Evolutionary conservation across 1,140 invertebrate species (phyloP).

Genomic region (Thaumetopoea pityocampa): DNA sequence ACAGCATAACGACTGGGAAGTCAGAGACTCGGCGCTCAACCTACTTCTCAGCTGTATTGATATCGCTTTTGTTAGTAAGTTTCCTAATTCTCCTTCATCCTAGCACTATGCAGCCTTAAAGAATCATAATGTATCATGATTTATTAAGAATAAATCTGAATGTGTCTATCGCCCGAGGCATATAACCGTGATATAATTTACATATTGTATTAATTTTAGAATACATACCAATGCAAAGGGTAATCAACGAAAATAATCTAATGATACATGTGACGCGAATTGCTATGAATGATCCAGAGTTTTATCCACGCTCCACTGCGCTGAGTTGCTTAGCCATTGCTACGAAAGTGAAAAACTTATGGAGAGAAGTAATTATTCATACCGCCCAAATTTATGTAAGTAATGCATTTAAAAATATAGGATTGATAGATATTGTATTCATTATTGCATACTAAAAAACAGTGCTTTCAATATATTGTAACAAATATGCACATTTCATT

Average conservation of each 20-base stretch:
- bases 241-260: slow-evolving; percentile 78
- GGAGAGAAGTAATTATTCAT: slow-evolving; percentile 74
- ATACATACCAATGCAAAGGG: slow-evolving; percentile 82
- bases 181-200: no score
- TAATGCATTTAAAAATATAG: slow-evolving; percentile 12
- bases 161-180: no score
- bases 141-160: no score
- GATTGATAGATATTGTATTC: no score
- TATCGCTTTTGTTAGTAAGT: slow-evolving; percentile 81
- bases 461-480: no score
- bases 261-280: slow-evolving; percentile 77
- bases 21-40: slow-evolving; percentile 82
- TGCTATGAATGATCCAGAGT: slow-evolving; percentile 77
- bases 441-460: no score
- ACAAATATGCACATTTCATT: no score
- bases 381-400: slow-evolving; percentile 78
- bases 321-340: slow-evolving; percentile 79
- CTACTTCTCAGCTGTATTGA: slow-evolving; percentile 79
- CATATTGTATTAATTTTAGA: no score
- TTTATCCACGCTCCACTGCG: slow-evolving; percentile 82
- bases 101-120: background rate
- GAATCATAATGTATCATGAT: no score
- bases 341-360: slow-evolving; percentile 79
- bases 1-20: slow-evolving; percentile 81
- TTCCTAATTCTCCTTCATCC: background rate